Conservation (phyloP, 2,888 invertebrate species). For the Unio delphinus region DNA sequence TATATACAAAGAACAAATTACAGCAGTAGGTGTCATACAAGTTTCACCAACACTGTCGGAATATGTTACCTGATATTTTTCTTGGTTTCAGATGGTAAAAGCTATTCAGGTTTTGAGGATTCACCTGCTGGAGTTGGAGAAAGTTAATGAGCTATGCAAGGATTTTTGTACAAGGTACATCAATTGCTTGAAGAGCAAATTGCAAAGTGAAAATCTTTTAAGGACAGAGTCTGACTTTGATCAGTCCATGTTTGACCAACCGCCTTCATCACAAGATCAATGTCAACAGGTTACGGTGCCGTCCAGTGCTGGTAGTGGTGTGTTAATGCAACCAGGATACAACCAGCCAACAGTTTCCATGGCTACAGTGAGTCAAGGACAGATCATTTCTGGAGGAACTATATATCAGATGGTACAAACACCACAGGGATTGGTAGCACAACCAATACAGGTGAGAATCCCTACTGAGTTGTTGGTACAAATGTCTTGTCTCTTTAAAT, state of each 20-base stretch:
- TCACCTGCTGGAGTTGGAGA: constrained; percentile 91
- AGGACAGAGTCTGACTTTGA: constrained; percentile 54
- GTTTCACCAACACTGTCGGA: not conserved
- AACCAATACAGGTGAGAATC: constrained; percentile 70
- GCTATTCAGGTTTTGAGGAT: constrained; percentile 92
- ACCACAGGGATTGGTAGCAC: constrained; percentile 73
- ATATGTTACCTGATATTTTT: not conserved
- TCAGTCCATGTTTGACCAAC: constrained; percentile 51
- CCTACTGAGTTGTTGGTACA: not conserved
- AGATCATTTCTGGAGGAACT: constrained; percentile 71
- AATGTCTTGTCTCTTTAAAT: too few relatives aligned
- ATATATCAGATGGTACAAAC: constrained; percentile 74
- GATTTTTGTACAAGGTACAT: constrained; percentile 95
- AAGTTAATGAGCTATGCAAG: constrained; percentile 93
- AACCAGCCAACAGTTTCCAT: constrained; percentile 56
- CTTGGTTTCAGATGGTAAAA: constrained; percentile 81
- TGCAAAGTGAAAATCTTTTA: constrained; percentile 69
- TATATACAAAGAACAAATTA: not conserved
- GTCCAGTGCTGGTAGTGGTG: constrained; percentile 36
- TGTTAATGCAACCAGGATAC: constrained; percentile 59
- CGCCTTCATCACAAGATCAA: constrained; percentile 24
- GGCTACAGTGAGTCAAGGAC: constrained; percentile 68
- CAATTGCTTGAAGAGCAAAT: constrained; percentile 84
- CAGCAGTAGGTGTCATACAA: too few relatives aligned
- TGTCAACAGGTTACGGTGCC: constrained; percentile 30